phyloP scores from a whole-genome alignment of 2,797 vertebrate species.

The Acanthis flammea region DNA sequence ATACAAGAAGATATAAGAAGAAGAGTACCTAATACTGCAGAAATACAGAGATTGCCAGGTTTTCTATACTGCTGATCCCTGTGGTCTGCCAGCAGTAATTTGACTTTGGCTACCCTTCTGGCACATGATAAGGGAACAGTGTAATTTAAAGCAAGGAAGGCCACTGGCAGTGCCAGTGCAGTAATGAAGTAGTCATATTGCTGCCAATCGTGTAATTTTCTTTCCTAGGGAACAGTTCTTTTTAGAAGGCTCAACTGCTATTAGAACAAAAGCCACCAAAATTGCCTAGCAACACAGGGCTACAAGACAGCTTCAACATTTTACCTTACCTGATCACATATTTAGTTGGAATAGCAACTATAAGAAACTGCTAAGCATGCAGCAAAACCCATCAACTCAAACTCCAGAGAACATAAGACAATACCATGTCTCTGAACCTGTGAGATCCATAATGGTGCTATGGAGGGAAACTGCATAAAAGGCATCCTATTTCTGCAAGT shows the following conservation, averaged over 20 bases:
- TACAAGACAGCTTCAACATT: not conserved
- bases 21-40: not conserved
- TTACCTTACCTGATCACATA: not conserved
- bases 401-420: not conserved
- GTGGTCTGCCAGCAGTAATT: not conserved
- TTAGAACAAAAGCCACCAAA: conserved; percentile 27
- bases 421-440: not conserved
- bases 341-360: not conserved
- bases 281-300: not conserved
- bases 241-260: not conserved
- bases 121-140: not conserved
- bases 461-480: not conserved
- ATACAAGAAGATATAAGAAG: not conserved
- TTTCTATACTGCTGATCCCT: not conserved
- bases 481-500: not conserved
- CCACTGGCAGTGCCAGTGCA: not conserved
- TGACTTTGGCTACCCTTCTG: not conserved
- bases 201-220: not conserved
- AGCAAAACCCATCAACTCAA: not conserved
- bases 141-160: conserved; percentile 11
- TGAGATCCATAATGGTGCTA: not conserved
- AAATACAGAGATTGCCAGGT: not conserved
- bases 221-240: not conserved
- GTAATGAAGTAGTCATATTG: not conserved
- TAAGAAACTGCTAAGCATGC: not conserved